Evolutionary conservation across 2,113 vertebrate genomes (phyloP).

Genomic region (Sinocyclocheilus grahami): DNA sequence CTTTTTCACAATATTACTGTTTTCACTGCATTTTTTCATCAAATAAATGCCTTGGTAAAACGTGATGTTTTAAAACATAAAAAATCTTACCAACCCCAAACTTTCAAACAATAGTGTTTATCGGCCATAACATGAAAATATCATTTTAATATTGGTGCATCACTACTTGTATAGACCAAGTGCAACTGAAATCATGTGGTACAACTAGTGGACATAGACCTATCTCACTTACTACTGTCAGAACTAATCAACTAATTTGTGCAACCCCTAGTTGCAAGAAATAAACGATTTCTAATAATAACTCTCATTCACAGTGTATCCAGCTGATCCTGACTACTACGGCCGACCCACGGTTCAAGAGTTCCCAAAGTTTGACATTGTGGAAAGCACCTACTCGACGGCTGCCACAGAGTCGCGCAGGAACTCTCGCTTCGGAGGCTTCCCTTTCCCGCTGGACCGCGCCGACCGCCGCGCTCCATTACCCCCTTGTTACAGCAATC

Average conservation of each 20-base stretch:
- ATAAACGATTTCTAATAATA: neutral
- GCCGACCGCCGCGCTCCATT: slow-evolving; percentile 90
- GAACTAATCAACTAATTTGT: neutral
- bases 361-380: slow-evolving; percentile 86
- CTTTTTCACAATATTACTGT: neutral
- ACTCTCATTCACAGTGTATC: slow-evolving; percentile 71
- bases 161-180: neutral
- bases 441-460: slow-evolving; percentile 91
- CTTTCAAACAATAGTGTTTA: neutral
- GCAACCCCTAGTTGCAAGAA: neutral
- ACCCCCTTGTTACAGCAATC: slow-evolving; percentile 93
- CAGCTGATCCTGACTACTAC: slow-evolving; percentile 87
- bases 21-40: neutral
- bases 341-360: slow-evolving; percentile 80
- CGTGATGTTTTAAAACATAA: neutral
- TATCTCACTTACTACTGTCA: neutral
- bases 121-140: neutral
- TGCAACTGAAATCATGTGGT: neutral
- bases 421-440: slow-evolving; percentile 85
- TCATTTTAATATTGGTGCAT: neutral
- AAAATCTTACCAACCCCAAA: neutral
- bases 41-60: neutral
- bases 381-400: slow-evolving; percentile 74
- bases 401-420: slow-evolving; percentile 74
- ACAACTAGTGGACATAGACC: neutral